Percentiles rank a stretch among this genome's conserved stretches.
These are phyloP conservation scores for Drosophila helvetica DNA, from an alignment of 2,888 invertebrate species.

Conservation along the genomic window DNA sequence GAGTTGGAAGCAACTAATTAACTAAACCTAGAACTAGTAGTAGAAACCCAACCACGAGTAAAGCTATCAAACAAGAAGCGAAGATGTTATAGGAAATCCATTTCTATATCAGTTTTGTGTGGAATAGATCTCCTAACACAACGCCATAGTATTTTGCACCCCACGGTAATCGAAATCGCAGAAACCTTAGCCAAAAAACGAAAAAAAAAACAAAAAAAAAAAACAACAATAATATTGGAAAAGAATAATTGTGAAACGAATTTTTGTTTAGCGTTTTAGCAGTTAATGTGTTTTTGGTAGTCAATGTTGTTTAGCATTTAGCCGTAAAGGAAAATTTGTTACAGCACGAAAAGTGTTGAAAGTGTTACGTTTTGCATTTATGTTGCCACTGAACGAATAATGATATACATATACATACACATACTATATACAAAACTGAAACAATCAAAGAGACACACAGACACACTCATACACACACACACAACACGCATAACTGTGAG, in stretches of 20 bases:
- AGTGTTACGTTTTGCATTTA: slow-evolving; percentile 71
- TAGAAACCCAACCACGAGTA: slow-evolving; percentile 24
- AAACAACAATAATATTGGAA: slow-evolving; percentile 10
- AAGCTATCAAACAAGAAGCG: slow-evolving; percentile 14
- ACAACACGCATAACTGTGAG: slow-evolving; percentile 59
- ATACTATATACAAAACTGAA: slow-evolving; percentile 19
- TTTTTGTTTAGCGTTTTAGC: slow-evolving; percentile 69
- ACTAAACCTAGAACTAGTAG: slow-evolving; percentile 38
- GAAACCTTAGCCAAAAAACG: neutral
- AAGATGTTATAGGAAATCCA: slow-evolving; percentile 9
- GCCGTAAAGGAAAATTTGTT: slow-evolving; percentile 52
- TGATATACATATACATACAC: slow-evolving; percentile 31
- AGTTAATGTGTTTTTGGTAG: slow-evolving; percentile 63
- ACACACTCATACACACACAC: slow-evolving; percentile 25
- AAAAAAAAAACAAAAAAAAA: slow-evolving; percentile 1
- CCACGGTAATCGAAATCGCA: neutral
- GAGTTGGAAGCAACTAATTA: slow-evolving; percentile 69
- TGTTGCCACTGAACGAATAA: slow-evolving; percentile 54
- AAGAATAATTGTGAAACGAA: slow-evolving; percentile 46
- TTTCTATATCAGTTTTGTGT: slow-evolving; percentile 11
- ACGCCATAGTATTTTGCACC: neutral
- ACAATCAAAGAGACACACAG: slow-evolving; percentile 24
- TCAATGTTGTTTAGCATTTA: slow-evolving; percentile 58
- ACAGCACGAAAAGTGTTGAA: slow-evolving; percentile 51
- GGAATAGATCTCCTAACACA: neutral